Percentiles rank a stretch among this genome's conserved stretches.
Conservation (phyloP, 2,888 invertebrate genomes). For the Phaonia tiefii region DNA sequence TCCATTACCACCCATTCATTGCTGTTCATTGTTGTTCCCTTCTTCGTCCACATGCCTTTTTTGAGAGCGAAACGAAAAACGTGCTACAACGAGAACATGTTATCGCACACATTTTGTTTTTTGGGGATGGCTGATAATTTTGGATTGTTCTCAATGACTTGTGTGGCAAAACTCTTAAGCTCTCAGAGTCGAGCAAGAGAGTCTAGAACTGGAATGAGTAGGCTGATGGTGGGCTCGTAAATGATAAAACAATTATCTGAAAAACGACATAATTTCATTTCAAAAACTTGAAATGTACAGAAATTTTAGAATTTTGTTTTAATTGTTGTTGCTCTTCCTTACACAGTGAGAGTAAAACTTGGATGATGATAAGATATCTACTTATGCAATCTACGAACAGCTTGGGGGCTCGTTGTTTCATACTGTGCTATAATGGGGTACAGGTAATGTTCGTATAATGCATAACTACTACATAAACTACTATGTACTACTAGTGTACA, state of each 20-base stretch:
- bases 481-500: no score
- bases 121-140: not conserved
- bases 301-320: no score
- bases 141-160: not conserved
- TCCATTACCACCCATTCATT: not conserved
- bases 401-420: no score
- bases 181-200: not conserved
- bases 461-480: no score
- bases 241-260: not conserved
- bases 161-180: constrained; percentile 16
- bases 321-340: no score
- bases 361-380: no score
- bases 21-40: not conserved
- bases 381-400: no score
- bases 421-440: no score
- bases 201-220: not conserved
- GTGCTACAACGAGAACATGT: not conserved
- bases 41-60: not conserved
- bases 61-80: constrained; percentile 1
- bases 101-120: not conserved
- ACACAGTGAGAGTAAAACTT: no score
- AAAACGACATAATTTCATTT: not conserved
- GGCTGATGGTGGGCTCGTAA: not conserved
- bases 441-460: no score
- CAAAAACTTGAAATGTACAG: not conserved